Evolutionary conservation across 1,140 invertebrate species (phyloP).

Genomic region (Batillaria attramentaria): DNA sequence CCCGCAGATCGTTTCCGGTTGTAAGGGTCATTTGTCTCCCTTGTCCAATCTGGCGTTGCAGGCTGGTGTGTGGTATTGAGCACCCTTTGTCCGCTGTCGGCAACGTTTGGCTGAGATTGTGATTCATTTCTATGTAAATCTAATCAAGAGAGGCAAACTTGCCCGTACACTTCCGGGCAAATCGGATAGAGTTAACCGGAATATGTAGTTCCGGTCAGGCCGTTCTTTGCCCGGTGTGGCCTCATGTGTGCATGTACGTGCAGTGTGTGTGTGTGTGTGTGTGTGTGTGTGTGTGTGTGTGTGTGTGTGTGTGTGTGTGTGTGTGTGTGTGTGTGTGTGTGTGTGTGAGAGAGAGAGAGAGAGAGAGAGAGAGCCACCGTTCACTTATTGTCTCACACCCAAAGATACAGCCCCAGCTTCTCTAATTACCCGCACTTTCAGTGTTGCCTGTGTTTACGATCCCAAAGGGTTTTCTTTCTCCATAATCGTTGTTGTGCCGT

Average conservation of each 20-base stretch:
- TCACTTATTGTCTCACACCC: too few relatives aligned
- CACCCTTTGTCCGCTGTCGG: not conserved
- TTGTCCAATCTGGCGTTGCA: not conserved
- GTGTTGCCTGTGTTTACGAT: too few relatives aligned
- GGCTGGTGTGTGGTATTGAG: not conserved
- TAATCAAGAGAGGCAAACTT: constrained; percentile 11
- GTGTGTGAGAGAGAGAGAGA: not conserved
- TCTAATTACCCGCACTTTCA: too few relatives aligned
- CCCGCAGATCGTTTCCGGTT: constrained; percentile 20
- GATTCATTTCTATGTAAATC: constrained; percentile 4
- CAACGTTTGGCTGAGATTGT: constrained; percentile 6
- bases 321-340: not conserved
- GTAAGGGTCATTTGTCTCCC: constrained; percentile 21
- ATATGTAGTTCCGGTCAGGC: too few relatives aligned
- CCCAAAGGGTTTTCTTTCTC: too few relatives aligned
- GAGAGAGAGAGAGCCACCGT: not conserved
- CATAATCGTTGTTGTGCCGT: too few relatives aligned
- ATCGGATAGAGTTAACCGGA: not conserved
- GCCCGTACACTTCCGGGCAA: not conserved
- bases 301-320: not conserved
- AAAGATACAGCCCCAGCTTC: too few relatives aligned
- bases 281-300: not conserved
- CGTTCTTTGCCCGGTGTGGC: too few relatives aligned
- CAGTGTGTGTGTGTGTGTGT: not conserved
- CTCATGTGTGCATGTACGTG: too few relatives aligned